These are phyloP conservation scores for Spinus pinus DNA, from an alignment of 2,797 vertebrate genomes.

Conservation along the genomic window DNA sequence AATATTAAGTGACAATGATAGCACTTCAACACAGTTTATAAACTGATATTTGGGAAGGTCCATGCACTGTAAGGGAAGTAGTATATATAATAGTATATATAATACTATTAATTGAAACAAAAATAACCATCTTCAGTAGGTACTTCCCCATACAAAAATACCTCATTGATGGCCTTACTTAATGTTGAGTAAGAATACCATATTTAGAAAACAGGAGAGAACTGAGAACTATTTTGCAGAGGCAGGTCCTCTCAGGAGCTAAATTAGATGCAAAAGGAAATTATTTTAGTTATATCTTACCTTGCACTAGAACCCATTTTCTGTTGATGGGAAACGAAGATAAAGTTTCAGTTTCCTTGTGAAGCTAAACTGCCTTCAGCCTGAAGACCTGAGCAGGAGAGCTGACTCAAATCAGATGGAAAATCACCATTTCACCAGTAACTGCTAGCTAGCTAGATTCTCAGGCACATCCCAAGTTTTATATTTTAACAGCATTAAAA, in stretches of 20 bases:
- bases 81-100: background rate
- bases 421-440: background rate
- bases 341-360: background rate
- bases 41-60: background rate
- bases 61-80: background rate
- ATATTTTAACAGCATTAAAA: background rate
- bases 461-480: background rate
- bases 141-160: background rate
- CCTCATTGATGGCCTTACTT: background rate
- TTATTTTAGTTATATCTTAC: background rate
- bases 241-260: background rate
- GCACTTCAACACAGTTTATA: background rate
- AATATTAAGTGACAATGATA: background rate
- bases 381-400: background rate
- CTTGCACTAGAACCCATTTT: background rate
- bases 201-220: background rate
- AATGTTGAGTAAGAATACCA: background rate
- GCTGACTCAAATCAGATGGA: background rate
- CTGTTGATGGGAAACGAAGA: background rate
- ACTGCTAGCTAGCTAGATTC: background rate
- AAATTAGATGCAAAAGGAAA: background rate
- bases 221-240: background rate
- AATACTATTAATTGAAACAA: background rate
- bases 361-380: background rate
- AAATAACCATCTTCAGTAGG: background rate